These are phyloP conservation scores for Lemur catta DNA, from an alignment of 2,797 vertebrate species.

Conservation along the genomic window DNA sequence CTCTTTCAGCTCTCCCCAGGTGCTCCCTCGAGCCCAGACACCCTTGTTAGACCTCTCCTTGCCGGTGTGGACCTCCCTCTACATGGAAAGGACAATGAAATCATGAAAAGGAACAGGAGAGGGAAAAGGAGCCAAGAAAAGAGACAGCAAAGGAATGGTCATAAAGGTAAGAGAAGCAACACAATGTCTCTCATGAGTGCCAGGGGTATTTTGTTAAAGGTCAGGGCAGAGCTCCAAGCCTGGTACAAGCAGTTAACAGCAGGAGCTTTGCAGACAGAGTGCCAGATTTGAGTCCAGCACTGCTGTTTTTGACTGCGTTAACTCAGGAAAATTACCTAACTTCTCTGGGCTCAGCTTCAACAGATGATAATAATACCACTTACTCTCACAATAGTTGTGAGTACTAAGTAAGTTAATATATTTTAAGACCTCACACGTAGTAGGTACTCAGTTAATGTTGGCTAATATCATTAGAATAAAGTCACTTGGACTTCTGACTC, in stretches of 20 bases:
- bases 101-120: background rate
- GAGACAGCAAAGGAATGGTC: background rate
- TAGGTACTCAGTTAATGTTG: background rate
- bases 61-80: background rate
- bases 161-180: background rate
- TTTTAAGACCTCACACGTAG: background rate
- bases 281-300: background rate
- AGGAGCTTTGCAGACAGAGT: background rate
- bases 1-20: background rate
- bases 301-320: background rate
- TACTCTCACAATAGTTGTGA: background rate
- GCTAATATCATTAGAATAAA: background rate
- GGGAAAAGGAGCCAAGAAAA: background rate
- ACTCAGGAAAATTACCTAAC: background rate
- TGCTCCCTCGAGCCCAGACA: background rate
- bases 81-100: background rate
- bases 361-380: background rate
- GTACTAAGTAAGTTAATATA: background rate
- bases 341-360: background rate
- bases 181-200: background rate
- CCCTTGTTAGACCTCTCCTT: background rate
- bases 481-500: background rate
- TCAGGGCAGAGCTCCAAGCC: background rate
- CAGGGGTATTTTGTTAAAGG: background rate
- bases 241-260: background rate